These are phyloP conservation scores for Phanerotoma sp. DNA, from an alignment of 2,888 invertebrate species.

Conservation along the genomic window DNA sequence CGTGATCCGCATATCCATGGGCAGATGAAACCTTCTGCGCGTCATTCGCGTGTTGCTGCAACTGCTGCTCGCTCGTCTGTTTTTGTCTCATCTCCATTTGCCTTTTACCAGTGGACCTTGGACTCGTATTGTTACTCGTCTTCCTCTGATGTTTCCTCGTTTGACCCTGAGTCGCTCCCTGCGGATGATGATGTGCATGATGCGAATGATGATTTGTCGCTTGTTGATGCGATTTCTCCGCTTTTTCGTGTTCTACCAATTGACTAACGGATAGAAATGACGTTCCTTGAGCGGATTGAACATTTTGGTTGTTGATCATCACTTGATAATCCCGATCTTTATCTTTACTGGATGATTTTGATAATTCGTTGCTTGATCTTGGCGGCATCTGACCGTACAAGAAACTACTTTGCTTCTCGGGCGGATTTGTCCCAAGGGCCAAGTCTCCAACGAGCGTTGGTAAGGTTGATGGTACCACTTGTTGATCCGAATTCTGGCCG, in stretches of 20 bases:
- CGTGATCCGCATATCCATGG: conserved; percentile 21
- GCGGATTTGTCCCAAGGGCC: conserved; percentile 58
- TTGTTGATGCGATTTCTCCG: conserved; percentile 45
- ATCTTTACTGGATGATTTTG: conserved; percentile 38
- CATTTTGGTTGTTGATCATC: conserved; percentile 52
- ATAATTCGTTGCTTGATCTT: conserved; percentile 31
- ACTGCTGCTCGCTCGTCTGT: conserved; percentile 41
- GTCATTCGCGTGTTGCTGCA: conserved; percentile 40
- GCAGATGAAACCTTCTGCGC: conserved; percentile 24
- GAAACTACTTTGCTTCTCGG: conserved; percentile 52
- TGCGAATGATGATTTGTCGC: conserved; percentile 39
- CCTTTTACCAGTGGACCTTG: conserved; percentile 47
- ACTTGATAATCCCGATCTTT: conserved; percentile 51
- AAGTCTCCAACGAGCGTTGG: conserved; percentile 66
- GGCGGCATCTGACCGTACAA: conserved; percentile 46
- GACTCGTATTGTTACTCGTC: conserved; percentile 47
- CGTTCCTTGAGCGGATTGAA: conserved; percentile 52
- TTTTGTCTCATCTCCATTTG: conserved; percentile 52
- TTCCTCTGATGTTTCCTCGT: conserved; percentile 52
- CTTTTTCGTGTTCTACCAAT: conserved; percentile 63
- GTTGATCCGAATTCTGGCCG: conserved; percentile 54
- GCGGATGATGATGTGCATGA: conserved; percentile 37
- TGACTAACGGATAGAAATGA: conserved; percentile 67
- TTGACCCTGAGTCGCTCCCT: conserved; percentile 35
- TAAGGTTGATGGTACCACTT: conserved; percentile 60